A percentile compares a stretch with the other conserved stretches of the same genome.
These are phyloP conservation scores for Steatocranus sp. DNA, from an alignment of 2,797 vertebrate genomes.

Conservation along the genomic window DNA sequence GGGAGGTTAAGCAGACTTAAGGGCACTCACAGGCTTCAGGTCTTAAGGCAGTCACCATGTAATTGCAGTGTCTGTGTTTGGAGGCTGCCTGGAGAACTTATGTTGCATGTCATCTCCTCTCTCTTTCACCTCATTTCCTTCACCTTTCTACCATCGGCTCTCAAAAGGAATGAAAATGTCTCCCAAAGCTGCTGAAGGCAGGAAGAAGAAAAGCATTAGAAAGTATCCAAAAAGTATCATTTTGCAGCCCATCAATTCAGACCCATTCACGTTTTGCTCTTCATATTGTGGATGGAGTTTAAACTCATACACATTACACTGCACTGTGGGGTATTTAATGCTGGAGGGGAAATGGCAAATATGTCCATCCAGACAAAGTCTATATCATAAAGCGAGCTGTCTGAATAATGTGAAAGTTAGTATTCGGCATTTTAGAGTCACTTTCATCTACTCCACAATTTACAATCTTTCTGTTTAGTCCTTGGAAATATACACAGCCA, in stretches of 20 bases:
- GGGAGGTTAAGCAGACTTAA: background rate
- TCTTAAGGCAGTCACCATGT: background rate
- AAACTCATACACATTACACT: background rate
- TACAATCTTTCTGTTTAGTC: background rate
- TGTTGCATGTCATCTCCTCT: background rate
- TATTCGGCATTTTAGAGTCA: background rate
- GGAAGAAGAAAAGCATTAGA: background rate
- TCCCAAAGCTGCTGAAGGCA: background rate
- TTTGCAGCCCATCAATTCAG: background rate
- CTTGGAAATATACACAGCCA: background rate
- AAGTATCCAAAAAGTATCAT: background rate
- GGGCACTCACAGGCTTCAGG: background rate
- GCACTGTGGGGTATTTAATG: background rate
- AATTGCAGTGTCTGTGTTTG: background rate
- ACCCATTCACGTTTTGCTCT: background rate
- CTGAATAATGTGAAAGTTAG: background rate
- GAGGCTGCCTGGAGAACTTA: background rate
- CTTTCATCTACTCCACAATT: background rate
- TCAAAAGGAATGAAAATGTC: background rate
- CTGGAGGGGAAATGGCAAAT: background rate
- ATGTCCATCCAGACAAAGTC: background rate
- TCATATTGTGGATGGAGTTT: background rate
- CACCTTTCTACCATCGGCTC: background rate
- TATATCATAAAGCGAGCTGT: background rate
- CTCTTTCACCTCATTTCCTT: background rate